phyloP scores from a whole-genome alignment of 1,140 invertebrate genomes.

The Trachelipus rathkii region DNA sequence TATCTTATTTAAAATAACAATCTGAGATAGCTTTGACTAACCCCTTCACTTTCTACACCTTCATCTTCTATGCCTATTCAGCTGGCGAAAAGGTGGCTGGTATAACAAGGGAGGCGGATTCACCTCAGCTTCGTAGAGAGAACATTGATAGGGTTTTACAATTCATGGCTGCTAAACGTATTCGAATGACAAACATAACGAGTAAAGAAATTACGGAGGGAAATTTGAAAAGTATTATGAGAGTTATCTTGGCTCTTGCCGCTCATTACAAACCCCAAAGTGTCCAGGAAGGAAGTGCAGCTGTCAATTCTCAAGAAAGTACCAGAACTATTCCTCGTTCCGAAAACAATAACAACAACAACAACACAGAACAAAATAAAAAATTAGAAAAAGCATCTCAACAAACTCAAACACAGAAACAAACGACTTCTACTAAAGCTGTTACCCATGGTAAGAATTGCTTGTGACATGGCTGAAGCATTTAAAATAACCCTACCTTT shows the following conservation, averaged over 20 bases:
- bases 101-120: slow-evolving; percentile 47
- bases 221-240: slow-evolving; percentile 55
- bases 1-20: neutral
- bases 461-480: too few species aligned
- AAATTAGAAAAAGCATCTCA: too few species aligned
- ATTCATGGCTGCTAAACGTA: slow-evolving; percentile 47
- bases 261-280: slow-evolving; percentile 55
- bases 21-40: neutral
- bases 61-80: slow-evolving; percentile 40
- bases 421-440: too few species aligned
- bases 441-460: too few species aligned
- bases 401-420: too few species aligned
- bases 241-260: slow-evolving; percentile 55
- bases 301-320: neutral
- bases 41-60: neutral
- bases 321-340: neutral
- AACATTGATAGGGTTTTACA: slow-evolving; percentile 52
- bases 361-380: neutral
- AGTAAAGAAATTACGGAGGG: slow-evolving; percentile 53
- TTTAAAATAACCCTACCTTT: too few species aligned
- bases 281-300: slow-evolving; percentile 33
- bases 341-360: neutral
- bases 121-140: slow-evolving; percentile 45
- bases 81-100: slow-evolving; percentile 51
- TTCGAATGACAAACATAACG: slow-evolving; percentile 47